phyloP scores from a whole-genome alignment of 2,797 vertebrate genomes.

The Propithecus perrieri region DNA sequence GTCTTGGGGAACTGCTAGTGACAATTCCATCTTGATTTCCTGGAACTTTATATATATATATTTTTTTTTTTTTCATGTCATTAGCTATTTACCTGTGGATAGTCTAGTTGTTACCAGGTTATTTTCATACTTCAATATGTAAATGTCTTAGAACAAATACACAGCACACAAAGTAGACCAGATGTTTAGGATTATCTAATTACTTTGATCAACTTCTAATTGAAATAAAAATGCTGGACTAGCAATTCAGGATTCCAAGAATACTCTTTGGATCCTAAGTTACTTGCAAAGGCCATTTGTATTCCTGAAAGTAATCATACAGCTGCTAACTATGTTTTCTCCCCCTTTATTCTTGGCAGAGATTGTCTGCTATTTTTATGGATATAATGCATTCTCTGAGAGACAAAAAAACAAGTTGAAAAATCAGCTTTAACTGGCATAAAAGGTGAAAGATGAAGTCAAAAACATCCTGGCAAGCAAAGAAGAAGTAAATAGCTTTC shows the following conservation, averaged over 20 bases:
- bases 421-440: not conserved
- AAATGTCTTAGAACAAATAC: not conserved
- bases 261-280: not conserved
- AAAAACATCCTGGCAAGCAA: not conserved
- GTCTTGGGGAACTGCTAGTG: not conserved
- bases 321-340: not conserved
- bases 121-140: accelerated
- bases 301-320: too few relatives aligned
- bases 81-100: accelerated
- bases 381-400: not conserved
- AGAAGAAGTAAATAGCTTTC: not conserved
- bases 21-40: not conserved
- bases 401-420: not conserved
- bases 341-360: not conserved
- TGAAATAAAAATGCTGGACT: not conserved
- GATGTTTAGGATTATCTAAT: not conserved
- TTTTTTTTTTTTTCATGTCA: not conserved
- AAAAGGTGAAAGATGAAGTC: not conserved
- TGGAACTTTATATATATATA: too few relatives aligned
- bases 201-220: not conserved
- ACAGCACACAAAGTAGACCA: too few relatives aligned
- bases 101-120: too few relatives aligned
- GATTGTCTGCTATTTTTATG: not conserved
- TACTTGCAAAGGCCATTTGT: not conserved
- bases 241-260: not conserved